phyloP scores from a whole-genome alignment of 2,888 invertebrate species.

The Halocaridina rubra region DNA sequence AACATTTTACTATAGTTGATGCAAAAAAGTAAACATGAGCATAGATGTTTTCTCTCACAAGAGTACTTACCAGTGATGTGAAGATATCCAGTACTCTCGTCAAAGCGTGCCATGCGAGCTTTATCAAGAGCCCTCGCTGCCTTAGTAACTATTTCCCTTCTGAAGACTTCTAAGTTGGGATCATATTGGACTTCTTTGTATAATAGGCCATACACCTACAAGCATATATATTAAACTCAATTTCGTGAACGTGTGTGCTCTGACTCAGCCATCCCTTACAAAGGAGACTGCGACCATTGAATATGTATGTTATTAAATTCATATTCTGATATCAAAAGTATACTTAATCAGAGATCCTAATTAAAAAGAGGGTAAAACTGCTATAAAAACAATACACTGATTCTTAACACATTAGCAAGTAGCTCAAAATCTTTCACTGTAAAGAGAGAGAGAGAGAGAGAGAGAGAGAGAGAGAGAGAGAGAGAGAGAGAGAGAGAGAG shows the following conservation, averaged over 20 bases:
- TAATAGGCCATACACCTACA: constrained; percentile 76
- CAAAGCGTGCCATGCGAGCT: constrained; percentile 93
- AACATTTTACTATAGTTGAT: too few relatives aligned
- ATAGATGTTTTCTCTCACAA: too few relatives aligned
- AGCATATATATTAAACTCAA: background rate
- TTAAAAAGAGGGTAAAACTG: too few relatives aligned
- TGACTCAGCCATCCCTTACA: too few relatives aligned
- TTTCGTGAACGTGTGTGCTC: too few relatives aligned
- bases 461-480: background rate
- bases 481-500: background rate
- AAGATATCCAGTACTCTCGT: constrained; percentile 84
- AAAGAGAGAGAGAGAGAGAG: background rate
- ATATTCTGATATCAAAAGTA: too few relatives aligned
- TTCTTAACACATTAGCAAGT: too few relatives aligned
- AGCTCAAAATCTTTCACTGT: background rate
- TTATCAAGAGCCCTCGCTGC: constrained; percentile 90
- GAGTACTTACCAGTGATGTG: constrained; percentile 69
- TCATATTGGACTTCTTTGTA: constrained; percentile 77
- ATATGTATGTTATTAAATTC: too few relatives aligned
- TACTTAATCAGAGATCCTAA: too few relatives aligned
- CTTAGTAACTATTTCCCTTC: constrained; percentile 80
- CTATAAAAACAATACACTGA: too few relatives aligned
- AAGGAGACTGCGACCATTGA: too few relatives aligned
- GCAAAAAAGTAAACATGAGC: background rate
- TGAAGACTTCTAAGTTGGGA: constrained; percentile 80